phyloP scores from a whole-genome alignment of 2,113 vertebrate genomes.

The Ictalurus punctatus region DNA sequence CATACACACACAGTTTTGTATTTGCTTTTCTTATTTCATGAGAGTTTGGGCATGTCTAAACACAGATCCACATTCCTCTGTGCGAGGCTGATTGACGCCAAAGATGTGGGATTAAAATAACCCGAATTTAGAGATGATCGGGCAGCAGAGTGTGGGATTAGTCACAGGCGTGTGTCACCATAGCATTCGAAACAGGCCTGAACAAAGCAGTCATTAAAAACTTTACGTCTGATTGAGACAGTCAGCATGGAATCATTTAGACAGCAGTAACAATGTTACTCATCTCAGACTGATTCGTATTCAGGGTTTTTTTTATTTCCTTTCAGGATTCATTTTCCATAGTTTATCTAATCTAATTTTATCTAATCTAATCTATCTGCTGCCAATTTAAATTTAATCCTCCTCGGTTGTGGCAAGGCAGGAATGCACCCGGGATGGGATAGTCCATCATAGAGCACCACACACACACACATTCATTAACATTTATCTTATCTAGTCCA shows the following conservation, averaged over 20 bases:
- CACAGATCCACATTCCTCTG: neutral
- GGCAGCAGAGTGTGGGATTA: neutral
- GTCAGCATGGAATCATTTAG: neutral
- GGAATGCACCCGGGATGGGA: neutral
- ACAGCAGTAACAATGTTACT: neutral
- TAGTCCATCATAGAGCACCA: neutral
- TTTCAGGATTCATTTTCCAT: neutral
- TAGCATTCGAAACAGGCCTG: neutral
- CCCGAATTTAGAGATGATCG: neutral
- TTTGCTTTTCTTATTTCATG: neutral
- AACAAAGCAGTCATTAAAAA: neutral
- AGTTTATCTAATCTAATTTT: constrained; percentile 5
- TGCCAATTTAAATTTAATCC: neutral
- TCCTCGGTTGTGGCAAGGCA: neutral
- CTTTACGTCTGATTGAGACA: neutral
- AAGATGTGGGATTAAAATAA: neutral
- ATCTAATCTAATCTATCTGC: neutral
- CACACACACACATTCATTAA: neutral
- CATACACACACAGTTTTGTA: neutral
- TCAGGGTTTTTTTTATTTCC: neutral
- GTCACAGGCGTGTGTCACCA: neutral
- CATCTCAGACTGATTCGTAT: neutral
- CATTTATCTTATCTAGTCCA: neutral
- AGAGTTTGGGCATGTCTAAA: neutral
- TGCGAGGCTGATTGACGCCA: neutral